Base-by-base conservation (phyloP, 2,888 invertebrate species). In the Eustalomyia histrio region DNA sequence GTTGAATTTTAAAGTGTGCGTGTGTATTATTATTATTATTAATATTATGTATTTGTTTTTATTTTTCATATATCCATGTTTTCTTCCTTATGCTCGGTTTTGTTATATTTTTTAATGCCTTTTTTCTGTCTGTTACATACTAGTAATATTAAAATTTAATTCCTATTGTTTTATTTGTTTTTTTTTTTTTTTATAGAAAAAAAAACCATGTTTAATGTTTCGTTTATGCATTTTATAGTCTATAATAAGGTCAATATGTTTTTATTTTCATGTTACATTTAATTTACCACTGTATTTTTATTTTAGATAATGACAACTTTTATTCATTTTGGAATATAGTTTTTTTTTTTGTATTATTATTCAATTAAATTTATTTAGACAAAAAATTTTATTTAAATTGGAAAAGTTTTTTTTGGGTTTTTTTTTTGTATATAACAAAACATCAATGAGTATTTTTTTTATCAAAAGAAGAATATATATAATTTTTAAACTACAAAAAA, bases 221-320 rank as follows among this genome's bases (percentile, higher is more conserved):
- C 64, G 72, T 73, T 76, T 64, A 67, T 76, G 63, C 14, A 35
- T 18, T 21, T 57, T 81, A 80, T 81, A 81, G 65, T 74, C 81
- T 81, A 81, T 39, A 55, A 78, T 81, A 81, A 81, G 78, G 81
- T 78, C 81, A 73, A 67, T 71, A 78, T 78, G 60, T 79, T 29
- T 68, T 71, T 73, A 33, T 65, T 69, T 55, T 69, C 29, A 52
- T 21, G 74, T 69, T 74, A 61, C 69, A 60, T 75, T 53, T 29
- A 73, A 69, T 69, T 75, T 55, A 50, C 7, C 53, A 58, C 21
- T 64, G 39, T 71, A 29, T 35, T n/a, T 29, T 29, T 29, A 6
- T 50, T 43, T 68, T 18, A 63, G 52, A 24, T 61, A 61, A 67
- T 61, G 55, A 73, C 67, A n/a, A 67, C 24, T 39, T 57, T 39